Percentiles rank a stretch among this genome's conserved stretches.
These are phyloP conservation scores for Caenorhabditis parvicauda DNA, from an alignment of 2,888 invertebrate species.

Conservation along the genomic window DNA sequence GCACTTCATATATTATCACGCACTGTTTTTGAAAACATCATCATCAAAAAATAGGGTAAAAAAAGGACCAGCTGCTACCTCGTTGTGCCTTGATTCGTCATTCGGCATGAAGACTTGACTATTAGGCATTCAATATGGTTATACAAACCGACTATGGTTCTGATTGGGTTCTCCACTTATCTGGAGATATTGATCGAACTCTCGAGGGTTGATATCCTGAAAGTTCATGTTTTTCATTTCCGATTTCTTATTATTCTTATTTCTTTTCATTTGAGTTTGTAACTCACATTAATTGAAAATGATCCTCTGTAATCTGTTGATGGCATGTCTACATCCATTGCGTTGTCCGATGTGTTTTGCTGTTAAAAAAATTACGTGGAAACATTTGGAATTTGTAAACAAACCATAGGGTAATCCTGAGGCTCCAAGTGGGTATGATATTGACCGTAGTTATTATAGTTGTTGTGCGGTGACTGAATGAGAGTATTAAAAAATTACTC, in stretches of 20 bases:
- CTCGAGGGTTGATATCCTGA: slow-evolving; percentile 39
- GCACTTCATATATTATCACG: too few relatives aligned
- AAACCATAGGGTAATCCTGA: slow-evolving; percentile 3
- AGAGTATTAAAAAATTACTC: slow-evolving; percentile 2
- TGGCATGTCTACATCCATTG: slow-evolving; percentile 16
- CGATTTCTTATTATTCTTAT: too few relatives aligned
- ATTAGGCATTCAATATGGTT: too few relatives aligned
- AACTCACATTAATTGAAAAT: too few relatives aligned
- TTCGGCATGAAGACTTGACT: too few relatives aligned
- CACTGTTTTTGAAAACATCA: too few relatives aligned
- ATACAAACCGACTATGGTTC: too few relatives aligned
- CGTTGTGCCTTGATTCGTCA: too few relatives aligned
- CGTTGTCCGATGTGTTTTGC: slow-evolving; percentile 16
- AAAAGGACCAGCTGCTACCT: too few relatives aligned
- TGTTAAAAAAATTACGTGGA: neutral
- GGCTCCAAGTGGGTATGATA: slow-evolving; percentile 2
- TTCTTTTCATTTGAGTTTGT: too few relatives aligned
- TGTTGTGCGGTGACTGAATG: slow-evolving; percentile 10
- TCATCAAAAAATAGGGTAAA: too few relatives aligned
- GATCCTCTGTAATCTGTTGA: neutral
- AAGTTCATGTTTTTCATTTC: too few relatives aligned
- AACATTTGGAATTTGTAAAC: neutral
- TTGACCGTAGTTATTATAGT: slow-evolving; percentile 10
- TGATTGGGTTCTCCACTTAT: slow-evolving; percentile 22
- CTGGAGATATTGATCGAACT: slow-evolving; percentile 38